Conservation (phyloP, 2,888 invertebrate species). For the Thecophora atra region DNA sequence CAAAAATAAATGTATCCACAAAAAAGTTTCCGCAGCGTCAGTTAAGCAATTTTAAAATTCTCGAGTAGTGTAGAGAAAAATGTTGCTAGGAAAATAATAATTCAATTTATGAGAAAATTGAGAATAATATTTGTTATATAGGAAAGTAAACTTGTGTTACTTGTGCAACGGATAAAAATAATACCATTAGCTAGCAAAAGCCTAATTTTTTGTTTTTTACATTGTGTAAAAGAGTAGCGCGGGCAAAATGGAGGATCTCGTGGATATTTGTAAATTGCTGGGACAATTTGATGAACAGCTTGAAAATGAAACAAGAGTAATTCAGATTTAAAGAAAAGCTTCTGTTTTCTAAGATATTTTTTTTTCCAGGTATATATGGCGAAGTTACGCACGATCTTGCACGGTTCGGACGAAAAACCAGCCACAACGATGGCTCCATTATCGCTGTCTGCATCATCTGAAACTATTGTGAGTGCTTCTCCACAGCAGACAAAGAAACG, state of each 20-base stretch:
- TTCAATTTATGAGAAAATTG: no score
- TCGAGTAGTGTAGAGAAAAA: not conserved
- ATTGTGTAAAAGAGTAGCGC: slow-evolving; percentile 1
- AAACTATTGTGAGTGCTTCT: slow-evolving; percentile 41
- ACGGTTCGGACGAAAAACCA: not conserved
- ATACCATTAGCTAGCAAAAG: no score
- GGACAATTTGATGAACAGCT: slow-evolving; percentile 9
- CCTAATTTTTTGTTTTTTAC: not conserved
- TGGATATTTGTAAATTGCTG: slow-evolving; percentile 43
- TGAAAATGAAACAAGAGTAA: slow-evolving; percentile 1
- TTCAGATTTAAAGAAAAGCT: not conserved
- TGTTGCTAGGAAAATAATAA: not conserved
- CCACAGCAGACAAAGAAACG: slow-evolving; percentile 62
- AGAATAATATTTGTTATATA: no score
- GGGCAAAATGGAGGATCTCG: slow-evolving; percentile 54
- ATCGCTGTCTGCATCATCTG: not conserved
- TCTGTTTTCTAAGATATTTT: not conserved
- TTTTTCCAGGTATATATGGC: slow-evolving; percentile 4
- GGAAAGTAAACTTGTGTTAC: no score
- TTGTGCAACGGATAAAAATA: no score
- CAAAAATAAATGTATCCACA: not conserved
- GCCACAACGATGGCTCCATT: not conserved
- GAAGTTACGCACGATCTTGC: not conserved
- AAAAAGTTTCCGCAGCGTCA: slow-evolving; percentile 28
- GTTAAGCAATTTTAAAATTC: slow-evolving; percentile 33